Percentiles rank a stretch among this genome's conserved stretches.
These are phyloP conservation scores for Acanthacorydalis orientalis DNA, from an alignment of 2,888 invertebrate species.

Conservation along the genomic window DNA sequence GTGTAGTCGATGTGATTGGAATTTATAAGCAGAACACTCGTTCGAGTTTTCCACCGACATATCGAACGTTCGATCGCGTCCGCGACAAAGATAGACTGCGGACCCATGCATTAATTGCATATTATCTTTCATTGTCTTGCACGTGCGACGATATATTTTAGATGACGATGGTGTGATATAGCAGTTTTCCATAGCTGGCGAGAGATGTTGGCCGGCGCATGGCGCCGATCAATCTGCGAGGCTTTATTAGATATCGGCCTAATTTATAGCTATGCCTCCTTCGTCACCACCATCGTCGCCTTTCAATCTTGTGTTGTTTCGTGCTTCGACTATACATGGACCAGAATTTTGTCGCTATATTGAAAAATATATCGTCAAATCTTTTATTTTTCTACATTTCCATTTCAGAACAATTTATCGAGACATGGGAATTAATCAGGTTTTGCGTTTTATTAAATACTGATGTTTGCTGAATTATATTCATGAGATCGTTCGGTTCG, in stretches of 20 bases:
- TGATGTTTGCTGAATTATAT: too few relatives aligned
- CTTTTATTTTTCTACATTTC: conserved; percentile 1
- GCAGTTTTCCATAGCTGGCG: not conserved
- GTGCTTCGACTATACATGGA: conserved; percentile 1
- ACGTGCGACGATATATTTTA: not conserved
- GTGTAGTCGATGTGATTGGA: conserved; percentile 3
- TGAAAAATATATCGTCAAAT: conserved; percentile 1
- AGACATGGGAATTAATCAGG: not conserved
- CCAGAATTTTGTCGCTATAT: not conserved
- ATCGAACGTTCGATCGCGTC: not conserved
- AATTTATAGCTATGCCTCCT: conserved; percentile 5
- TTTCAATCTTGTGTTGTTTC: not conserved
- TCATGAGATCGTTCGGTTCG: too few relatives aligned
- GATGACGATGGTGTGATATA: not conserved
- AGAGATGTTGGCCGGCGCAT: not conserved
- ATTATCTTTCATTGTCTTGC: too few relatives aligned
- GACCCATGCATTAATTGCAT: too few relatives aligned
- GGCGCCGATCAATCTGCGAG: conserved; percentile 6
- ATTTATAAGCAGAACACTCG: conserved; percentile 4
- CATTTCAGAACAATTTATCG: not conserved
- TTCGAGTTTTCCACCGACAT: not conserved
- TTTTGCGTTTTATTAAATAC: too few relatives aligned
- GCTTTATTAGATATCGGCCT: conserved; percentile 7
- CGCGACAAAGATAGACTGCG: too few relatives aligned
- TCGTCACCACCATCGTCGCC: not conserved